Evolutionary conservation across 1,140 invertebrate genomes (phyloP).

Genomic region (Carcinoscorpius rotundicauda): DNA sequence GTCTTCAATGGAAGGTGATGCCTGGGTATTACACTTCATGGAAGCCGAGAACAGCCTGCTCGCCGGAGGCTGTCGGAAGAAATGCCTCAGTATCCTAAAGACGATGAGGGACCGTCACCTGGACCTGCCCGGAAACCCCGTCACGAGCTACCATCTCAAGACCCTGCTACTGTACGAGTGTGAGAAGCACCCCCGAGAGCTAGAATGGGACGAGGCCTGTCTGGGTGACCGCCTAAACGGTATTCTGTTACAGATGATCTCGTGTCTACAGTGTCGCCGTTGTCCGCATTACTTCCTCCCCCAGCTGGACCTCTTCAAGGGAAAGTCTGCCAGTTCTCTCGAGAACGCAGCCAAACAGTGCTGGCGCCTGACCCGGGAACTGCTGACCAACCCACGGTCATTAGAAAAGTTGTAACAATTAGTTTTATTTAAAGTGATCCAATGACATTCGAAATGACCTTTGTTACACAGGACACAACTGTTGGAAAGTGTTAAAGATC

Average conservation of each 20-base stretch:
- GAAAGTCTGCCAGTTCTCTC: constrained; percentile 78
- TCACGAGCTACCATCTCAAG: constrained; percentile 90
- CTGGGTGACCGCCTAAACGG: constrained; percentile 92
- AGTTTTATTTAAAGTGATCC: no score
- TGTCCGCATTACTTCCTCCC: constrained; percentile 94
- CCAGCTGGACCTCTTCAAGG: constrained; percentile 83
- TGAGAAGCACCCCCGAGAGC: constrained; percentile 90
- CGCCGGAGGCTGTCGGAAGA: constrained; percentile 66
- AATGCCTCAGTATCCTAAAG: constrained; percentile 85
- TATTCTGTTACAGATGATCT: constrained; percentile 90
- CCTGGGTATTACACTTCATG: constrained; percentile 88
- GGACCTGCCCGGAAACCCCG: constrained; percentile 82
- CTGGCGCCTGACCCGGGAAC: constrained; percentile 89
- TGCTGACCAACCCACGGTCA: constrained; percentile 83
- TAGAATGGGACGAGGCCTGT: constrained; percentile 90
- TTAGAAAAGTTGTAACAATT: constrained; percentile 72
- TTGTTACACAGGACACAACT: no score
- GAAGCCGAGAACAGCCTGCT: constrained; percentile 87
- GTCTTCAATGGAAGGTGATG: constrained; percentile 93
- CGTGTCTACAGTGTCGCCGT: constrained; percentile 87
- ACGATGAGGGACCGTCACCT: constrained; percentile 86
- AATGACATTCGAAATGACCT: no score
- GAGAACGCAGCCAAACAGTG: constrained; percentile 94
- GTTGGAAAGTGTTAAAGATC: no score
- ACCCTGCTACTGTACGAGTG: constrained; percentile 91